Evolutionary conservation across 2,797 vertebrate species (phyloP), one percentile per base, ranked within the genome.

Genomic region (Crypturellus tataupa): DNA sequence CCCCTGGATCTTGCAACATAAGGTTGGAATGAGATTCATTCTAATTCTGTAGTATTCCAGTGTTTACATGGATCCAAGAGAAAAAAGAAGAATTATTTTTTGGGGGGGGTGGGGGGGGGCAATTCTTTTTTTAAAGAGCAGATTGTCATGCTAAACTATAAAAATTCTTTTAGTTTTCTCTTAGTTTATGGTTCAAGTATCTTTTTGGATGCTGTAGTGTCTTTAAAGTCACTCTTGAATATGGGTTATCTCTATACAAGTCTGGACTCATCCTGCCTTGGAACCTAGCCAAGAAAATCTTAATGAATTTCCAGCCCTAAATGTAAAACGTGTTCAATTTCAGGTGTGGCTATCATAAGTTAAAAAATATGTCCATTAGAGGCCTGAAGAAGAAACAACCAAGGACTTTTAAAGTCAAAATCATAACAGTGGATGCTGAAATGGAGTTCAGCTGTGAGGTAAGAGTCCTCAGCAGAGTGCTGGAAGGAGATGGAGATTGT

Each of bases 371-470:
- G 99, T 99, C 99, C 53, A 99, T 99, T 87, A 95, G 99, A 24
- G 98, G 98, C 65, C 97, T 99, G 90, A 99, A 98, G 97, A 99
- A 98, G 97, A 99, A 99, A 88, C 99, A 99, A 82, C 98, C 98
- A 0, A 99, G 99, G 97, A 99, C 98, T 96, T 99, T 99, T 85
- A 99, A 99, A 98, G 99, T 99, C 85, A 99, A 99, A 98, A 98
- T 99, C 73, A 95, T 98, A 91, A 99, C 99, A 6, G 98, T 99
- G 98, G 99, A 99, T 97, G 98, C 98, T 83, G 99, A 99, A 95
- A 98, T 99, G 98, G 99, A 99, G 93, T 99, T 99, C 97, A 99
- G 98, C 89, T 99, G 99, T 97, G 99, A 99, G 99, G 99, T 99
- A 95, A 87, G 94, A 33, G 31, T 72, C 35, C 47, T 25, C 35